A percentile compares a stretch with the other conserved stretches of the same genome.
phyloP scores from a whole-genome alignment of 2,113 vertebrate genomes.

The Ancistrus triradiatus region DNA sequence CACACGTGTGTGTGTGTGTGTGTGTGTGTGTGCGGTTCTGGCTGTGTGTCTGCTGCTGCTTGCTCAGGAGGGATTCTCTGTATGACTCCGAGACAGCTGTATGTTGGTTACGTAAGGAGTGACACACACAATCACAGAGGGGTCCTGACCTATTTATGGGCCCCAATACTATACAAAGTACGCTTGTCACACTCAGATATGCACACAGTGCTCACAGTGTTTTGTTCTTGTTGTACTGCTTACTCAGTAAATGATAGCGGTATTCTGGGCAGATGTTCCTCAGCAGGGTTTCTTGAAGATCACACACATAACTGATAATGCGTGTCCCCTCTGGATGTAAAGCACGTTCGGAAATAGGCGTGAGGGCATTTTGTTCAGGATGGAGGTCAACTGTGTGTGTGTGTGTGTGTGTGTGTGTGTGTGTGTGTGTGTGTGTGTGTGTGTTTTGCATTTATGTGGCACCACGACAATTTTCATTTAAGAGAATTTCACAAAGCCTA shows the following conservation, averaged over 20 bases:
- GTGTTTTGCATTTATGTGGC: neutral
- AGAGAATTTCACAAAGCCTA: neutral
- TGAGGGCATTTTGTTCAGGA: no score
- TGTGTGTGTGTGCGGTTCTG: conserved; percentile 4
- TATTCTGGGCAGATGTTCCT: no score
- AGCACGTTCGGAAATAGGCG: no score
- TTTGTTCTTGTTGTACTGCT: no score
- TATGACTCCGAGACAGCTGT: conserved; percentile 45
- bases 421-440: no score
- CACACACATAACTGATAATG: no score
- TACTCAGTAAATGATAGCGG: no score
- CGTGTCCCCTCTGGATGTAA: no score
- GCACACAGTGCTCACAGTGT: conserved; percentile 17
- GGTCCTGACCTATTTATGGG: conserved; percentile 43
- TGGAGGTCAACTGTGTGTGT: no score
- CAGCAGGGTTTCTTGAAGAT: no score
- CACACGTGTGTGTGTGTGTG: neutral
- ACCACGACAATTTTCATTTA: no score
- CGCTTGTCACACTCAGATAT: conserved; percentile 24
- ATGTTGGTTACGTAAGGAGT: conserved; percentile 39
- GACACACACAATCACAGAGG: conserved; percentile 40
- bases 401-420: no score
- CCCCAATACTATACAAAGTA: conserved; percentile 9
- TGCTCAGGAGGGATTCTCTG: conserved; percentile 15
- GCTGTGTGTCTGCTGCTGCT: conserved; percentile 11